Conservation (phyloP, 2,797 vertebrate genomes). For the Pempheris klunzingeri region DNA sequence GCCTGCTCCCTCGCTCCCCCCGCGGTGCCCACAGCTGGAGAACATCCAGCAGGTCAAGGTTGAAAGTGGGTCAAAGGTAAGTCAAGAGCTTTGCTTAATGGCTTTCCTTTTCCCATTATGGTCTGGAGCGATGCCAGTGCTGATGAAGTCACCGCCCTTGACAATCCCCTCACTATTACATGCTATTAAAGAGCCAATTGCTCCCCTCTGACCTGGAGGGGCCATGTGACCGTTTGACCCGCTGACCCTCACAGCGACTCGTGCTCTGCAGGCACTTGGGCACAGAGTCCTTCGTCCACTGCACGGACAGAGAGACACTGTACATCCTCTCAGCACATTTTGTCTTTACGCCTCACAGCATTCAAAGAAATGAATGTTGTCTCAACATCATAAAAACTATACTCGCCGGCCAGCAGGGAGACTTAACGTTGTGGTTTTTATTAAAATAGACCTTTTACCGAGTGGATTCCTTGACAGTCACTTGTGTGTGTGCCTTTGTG, state of each 20-base stretch:
- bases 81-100: conserved; percentile 33
- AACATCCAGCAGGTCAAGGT: conserved; percentile 6
- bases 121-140: neutral
- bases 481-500: conserved; percentile 18
- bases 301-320: neutral
- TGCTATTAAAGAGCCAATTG: neutral
- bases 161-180: neutral
- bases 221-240: neutral
- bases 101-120: conserved; percentile 13
- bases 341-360: neutral
- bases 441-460: neutral
- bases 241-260: neutral
- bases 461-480: neutral
- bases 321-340: neutral
- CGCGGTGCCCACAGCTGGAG: neutral
- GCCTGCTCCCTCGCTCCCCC: neutral
- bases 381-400: neutral
- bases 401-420: neutral
- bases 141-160: conserved; percentile 1
- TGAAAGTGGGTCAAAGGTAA: conserved; percentile 30
- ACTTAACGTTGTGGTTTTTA: neutral
- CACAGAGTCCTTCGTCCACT: neutral
- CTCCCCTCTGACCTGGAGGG: neutral
- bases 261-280: neutral
- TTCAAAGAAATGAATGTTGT: no score